Base-by-base conservation (phyloP, 2,797 vertebrate genomes). In the Gila robusta region DNA sequence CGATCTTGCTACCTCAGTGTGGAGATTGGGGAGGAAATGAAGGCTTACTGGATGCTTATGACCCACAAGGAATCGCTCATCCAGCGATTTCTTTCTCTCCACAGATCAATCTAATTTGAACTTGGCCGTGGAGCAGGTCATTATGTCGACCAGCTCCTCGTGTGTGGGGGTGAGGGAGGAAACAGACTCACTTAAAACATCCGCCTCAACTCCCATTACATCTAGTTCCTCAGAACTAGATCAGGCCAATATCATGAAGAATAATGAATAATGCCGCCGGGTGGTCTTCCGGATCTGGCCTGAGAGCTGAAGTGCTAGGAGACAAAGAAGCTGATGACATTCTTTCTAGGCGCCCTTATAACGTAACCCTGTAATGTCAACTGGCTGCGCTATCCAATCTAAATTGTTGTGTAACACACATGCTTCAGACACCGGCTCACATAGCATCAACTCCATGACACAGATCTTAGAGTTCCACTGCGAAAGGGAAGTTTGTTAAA, bases 401-500 rank as follows among this genome's bases (percentile, higher is more conserved):
- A 32, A 32, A 66, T 28, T 3, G 14, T 2, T 16, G 7, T 32
- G 26, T 66, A 17, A 17, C 14, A 64, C 62, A 32, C 0, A 2
- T 17, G 14, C 62, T 66, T 66, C 62, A 66, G 26, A 32, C 59
- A 16, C 26, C 5, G 12, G 62, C 26, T 28, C 12, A 64, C 62
- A 17, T 66, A 32, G 56, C 4, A 23, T 62, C 56, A 26, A 28
- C n/a, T 14, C 11, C n/a, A 64, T 1, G 11, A 64, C 2, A 2
- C n/a, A 16, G n/a, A 35, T 35, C n/a, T n/a, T 62, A 59, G 12
- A 64, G 62, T 32, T 64, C 62, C 62, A 64, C 62, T 64, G 28
- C 6, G 6, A 32, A 17, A 32, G 6, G 62, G 5, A 66, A 32
- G n/a, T 26, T 28, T 66, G 26, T 94, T 88, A 91, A 94, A 92